phyloP scores from a whole-genome alignment of 1,140 invertebrate genomes.

The Megalopta genalis region DNA sequence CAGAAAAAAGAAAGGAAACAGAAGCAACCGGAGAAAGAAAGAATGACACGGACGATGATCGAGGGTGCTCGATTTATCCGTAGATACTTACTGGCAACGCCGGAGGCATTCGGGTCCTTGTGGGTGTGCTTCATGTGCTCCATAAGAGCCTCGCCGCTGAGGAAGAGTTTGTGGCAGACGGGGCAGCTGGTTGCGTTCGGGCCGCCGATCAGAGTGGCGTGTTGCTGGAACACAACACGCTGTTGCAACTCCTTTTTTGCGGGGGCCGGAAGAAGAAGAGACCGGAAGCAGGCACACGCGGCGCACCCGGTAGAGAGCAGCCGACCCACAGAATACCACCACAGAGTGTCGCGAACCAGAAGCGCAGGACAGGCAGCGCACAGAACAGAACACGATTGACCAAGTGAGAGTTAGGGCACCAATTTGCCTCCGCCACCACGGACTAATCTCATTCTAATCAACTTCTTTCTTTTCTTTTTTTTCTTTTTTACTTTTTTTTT shows the following conservation, averaged over 20 bases:
- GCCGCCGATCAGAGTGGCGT: constrained; percentile 93
- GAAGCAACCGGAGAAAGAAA: constrained; percentile 45
- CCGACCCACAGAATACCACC: constrained; percentile 76
- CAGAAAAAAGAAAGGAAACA: background rate
- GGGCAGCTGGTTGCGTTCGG: constrained; percentile 94
- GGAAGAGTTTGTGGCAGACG: constrained; percentile 95
- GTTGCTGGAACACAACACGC: constrained; percentile 95
- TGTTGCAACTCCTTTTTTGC: constrained; percentile 89
- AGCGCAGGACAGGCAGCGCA: constrained; percentile 73
- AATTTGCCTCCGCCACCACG: constrained; percentile 75
- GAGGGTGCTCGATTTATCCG: constrained; percentile 54
- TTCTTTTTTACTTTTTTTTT: constrained; percentile 50
- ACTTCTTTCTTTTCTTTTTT: constrained; percentile 44
- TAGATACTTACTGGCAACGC: constrained; percentile 91
- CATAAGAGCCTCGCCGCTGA: constrained; percentile 94
- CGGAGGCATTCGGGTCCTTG: constrained; percentile 93
- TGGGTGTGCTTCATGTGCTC: constrained; percentile 97
- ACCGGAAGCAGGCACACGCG: constrained; percentile 67
- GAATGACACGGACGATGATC: constrained; percentile 50
- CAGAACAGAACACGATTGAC: constrained; percentile 78
- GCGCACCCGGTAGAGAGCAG: constrained; percentile 71
- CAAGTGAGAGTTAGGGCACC: constrained; percentile 78
- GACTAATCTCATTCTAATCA: constrained; percentile 59
- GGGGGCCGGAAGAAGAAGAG: constrained; percentile 67
- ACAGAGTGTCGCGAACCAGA: constrained; percentile 77